Percentiles rank a stretch among this genome's conserved stretches.
Conservation (phyloP, 2,113 vertebrate genomes). For the Crotalus viridis region DNA sequence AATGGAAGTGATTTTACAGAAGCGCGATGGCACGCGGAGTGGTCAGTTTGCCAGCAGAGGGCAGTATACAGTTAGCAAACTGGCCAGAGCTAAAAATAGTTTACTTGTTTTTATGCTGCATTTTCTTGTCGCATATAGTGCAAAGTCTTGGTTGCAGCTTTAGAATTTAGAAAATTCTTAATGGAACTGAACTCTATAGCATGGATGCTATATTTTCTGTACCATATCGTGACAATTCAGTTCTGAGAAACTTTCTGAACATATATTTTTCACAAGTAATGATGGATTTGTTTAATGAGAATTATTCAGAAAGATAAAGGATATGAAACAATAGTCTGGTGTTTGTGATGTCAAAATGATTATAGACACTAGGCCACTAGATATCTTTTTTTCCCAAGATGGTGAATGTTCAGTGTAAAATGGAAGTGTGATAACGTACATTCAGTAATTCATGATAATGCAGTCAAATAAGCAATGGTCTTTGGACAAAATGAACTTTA, state of each 20-base stretch:
- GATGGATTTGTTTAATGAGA: not conserved
- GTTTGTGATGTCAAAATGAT: not conserved
- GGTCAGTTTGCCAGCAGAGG: constrained; percentile 57
- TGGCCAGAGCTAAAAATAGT: constrained; percentile 8
- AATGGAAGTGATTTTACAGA: not conserved
- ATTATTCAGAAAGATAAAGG: not conserved
- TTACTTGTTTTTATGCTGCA: constrained; percentile 43
- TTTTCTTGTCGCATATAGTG: constrained; percentile 13
- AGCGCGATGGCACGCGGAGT: not conserved
- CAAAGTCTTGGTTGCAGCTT: not conserved
- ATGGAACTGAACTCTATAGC: not conserved
- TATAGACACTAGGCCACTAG: not conserved
- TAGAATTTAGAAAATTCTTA: not conserved
- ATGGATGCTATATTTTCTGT: not conserved
- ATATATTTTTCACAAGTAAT: not conserved
- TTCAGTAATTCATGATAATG: not conserved
- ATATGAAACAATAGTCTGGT: not conserved
- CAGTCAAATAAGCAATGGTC: not conserved
- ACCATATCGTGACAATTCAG: not conserved
- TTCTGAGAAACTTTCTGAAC: not conserved
- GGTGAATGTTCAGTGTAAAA: not conserved
- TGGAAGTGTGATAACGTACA: not conserved
- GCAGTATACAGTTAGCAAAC: constrained; percentile 33
- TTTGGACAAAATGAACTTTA: not conserved
- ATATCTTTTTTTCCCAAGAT: not conserved